Conservation (phyloP, 2,113 vertebrate genomes). For the Datnioides undecimradiatus region DNA sequence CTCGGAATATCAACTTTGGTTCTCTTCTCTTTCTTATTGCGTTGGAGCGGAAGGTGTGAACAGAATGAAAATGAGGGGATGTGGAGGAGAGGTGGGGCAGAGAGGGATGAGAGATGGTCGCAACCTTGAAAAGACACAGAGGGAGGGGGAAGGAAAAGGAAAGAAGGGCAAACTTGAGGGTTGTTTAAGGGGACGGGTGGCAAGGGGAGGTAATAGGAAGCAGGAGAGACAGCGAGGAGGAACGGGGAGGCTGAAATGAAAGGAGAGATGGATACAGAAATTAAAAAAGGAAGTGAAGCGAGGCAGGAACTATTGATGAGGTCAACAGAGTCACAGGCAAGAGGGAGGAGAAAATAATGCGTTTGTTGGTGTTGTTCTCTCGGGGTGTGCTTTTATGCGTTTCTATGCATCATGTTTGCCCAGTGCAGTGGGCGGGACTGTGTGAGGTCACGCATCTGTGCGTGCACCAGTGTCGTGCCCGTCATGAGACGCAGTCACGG, state of each 20-base stretch:
- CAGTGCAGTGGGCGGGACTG: neutral
- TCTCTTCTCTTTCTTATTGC: neutral
- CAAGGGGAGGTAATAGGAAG: neutral
- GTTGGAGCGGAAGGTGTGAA: slow-evolving; percentile 4
- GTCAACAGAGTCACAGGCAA: slow-evolving; percentile 35
- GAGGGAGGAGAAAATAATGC: slow-evolving; percentile 15
- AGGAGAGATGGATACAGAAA: slow-evolving; percentile 42
- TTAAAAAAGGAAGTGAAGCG: slow-evolving; percentile 48
- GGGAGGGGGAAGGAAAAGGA: slow-evolving; percentile 11
- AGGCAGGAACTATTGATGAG: slow-evolving; percentile 40
- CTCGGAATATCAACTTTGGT: slow-evolving; percentile 29
- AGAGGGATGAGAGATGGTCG: slow-evolving; percentile 5
- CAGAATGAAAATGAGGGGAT: slow-evolving; percentile 49
- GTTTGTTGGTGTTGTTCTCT: neutral
- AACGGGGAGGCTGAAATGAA: neutral
- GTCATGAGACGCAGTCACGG: slow-evolving; percentile 12
- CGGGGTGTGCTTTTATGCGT: neutral
- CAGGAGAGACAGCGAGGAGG: neutral
- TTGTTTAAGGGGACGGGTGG: slow-evolving; percentile 7
- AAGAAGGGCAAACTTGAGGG: slow-evolving; percentile 2
- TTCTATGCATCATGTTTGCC: neutral
- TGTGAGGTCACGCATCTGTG: slow-evolving; percentile 5
- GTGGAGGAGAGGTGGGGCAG: neutral
- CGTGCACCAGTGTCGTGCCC: neutral
- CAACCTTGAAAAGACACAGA: slow-evolving; percentile 32